Percentiles rank a stretch among this genome's conserved stretches.
Conservation (phyloP, 2,797 vertebrate species). For the Myotis myotis region DNA sequence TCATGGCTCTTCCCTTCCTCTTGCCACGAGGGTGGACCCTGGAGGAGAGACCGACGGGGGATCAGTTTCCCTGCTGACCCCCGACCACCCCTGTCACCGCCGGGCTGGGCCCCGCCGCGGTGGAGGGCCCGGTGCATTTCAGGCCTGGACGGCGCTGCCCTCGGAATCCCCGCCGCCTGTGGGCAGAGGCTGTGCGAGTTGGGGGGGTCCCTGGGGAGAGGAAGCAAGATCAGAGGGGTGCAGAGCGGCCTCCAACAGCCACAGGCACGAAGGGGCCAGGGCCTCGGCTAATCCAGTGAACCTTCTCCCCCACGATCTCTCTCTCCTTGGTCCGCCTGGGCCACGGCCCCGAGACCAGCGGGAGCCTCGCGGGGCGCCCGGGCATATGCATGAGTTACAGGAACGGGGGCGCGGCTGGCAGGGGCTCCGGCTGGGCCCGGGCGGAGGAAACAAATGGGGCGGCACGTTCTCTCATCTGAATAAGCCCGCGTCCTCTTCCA, state of each 20-base stretch:
- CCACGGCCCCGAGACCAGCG: constrained; percentile 43
- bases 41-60: background rate
- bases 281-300: background rate
- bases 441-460: constrained; percentile 56
- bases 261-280: background rate
- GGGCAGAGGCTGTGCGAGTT: no score
- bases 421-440: background rate
- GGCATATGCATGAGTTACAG: constrained; percentile 76
- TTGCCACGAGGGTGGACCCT: background rate
- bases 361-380: constrained; percentile 37
- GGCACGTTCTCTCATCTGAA: constrained; percentile 67
- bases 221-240: accelerated
- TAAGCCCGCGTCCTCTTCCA: constrained; percentile 69
- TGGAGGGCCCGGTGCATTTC: background rate
- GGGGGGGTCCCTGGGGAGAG: no score
- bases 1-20: background rate
- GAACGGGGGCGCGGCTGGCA: constrained; percentile 34
- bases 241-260: background rate
- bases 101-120: background rate
- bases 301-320: background rate
- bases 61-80: background rate
- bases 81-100: background rate
- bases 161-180: background rate
- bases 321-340: background rate
- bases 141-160: accelerated